phyloP scores from a whole-genome alignment of 2,113 vertebrate species.

The Caranx melampygus region DNA sequence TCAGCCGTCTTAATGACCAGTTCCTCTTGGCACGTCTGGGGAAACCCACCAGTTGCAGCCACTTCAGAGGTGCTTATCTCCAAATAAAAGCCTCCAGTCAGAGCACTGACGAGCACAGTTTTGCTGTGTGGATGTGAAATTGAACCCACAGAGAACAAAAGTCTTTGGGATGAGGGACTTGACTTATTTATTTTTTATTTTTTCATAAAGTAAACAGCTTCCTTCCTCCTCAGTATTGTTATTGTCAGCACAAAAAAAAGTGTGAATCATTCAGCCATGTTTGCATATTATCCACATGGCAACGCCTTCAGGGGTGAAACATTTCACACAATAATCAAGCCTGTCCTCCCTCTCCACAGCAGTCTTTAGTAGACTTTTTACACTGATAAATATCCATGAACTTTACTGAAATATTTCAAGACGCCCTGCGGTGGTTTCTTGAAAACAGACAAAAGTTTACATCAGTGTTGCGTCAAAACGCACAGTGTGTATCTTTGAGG shows the following conservation, averaged over 20 bases:
- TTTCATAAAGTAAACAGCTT: constrained; percentile 20
- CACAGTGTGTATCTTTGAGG: background rate
- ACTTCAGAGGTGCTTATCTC: constrained; percentile 25
- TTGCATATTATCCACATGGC: background rate
- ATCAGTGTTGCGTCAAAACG: background rate
- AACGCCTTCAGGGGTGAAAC: constrained; percentile 3
- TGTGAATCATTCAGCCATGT: constrained; percentile 9
- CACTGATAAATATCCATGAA: background rate
- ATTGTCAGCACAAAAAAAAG: constrained; percentile 14
- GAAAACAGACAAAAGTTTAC: too few relatives aligned
- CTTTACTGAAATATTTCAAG: background rate
- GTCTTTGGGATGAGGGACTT: constrained; percentile 6
- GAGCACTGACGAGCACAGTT: constrained; percentile 1
- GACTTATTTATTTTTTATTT: background rate
- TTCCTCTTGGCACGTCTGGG: constrained; percentile 17
- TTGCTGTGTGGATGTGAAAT: constrained; percentile 14
- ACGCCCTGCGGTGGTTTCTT: too few relatives aligned
- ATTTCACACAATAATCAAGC: constrained; percentile 5
- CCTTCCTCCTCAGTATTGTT: constrained; percentile 17
- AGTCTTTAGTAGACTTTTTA: background rate
- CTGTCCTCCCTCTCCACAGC: background rate
- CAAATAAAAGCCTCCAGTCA: constrained; percentile 31
- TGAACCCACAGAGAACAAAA: constrained; percentile 29
- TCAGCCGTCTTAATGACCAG: constrained; percentile 14
- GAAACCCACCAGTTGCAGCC: constrained; percentile 25